phyloP scores from a whole-genome alignment of 2,113 vertebrate genomes.

The Pangasianodon hypophthalmus region DNA sequence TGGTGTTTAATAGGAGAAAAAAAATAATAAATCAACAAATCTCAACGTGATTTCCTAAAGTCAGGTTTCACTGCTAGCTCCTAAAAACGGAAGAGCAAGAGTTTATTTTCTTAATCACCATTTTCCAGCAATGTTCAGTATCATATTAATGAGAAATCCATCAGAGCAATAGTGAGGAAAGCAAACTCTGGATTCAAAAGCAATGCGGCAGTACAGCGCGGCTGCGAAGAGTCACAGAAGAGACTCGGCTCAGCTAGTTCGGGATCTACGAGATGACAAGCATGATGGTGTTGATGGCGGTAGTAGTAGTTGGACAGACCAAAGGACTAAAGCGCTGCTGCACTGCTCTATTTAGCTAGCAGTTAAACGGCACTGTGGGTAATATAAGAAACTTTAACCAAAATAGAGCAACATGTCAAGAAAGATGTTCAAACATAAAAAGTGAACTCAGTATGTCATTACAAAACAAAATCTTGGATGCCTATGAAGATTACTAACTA shows the following conservation, averaged over 20 bases:
- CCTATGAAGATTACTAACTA: not conserved
- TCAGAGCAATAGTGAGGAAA: not conserved
- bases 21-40: not conserved
- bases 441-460: not conserved
- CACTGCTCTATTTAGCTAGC: not conserved
- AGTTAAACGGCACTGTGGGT: not conserved
- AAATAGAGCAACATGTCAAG: not conserved
- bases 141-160: not conserved
- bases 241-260: not conserved
- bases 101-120: not conserved
- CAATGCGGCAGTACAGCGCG: not conserved
- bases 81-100: not conserved
- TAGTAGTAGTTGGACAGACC: not conserved
- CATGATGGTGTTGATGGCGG: rapidly evolving
- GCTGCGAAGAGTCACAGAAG: not conserved
- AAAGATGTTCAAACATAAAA: not conserved
- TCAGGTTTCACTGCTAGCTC: not conserved
- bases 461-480: not conserved
- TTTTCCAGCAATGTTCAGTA: not conserved
- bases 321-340: not conserved
- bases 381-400: not conserved
- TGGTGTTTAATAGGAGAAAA: not conserved
- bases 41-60: not conserved
- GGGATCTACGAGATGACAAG: too few species aligned
- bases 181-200: not conserved